Base-by-base conservation (phyloP, 2,113 vertebrate genomes). In the Strix aluco region DNA sequence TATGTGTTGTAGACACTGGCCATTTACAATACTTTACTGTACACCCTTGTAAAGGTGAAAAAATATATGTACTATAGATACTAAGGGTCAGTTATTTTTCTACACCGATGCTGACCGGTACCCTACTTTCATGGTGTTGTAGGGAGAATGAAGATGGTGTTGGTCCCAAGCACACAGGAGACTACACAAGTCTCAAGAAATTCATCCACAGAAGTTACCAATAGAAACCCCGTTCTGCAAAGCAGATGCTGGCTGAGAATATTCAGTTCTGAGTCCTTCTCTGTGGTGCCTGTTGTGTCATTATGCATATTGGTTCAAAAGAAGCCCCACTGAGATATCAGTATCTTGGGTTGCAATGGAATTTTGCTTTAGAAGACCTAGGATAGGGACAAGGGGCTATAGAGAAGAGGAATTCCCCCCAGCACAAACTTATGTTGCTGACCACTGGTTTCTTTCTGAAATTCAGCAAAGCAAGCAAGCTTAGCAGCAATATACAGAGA, bases 61-160 rank as follows among this genome's bases (percentile, higher is more conserved):
- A 92, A 88, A 57, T 15, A 0, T 5, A 74, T 1, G 15, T 20
- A 38, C 42, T 42, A 11, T 21, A 30, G 16, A 40, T 25, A 15
- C 20, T 51, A 67, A 67, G 27, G n/a, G 14, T 34, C 63, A 49
- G 42, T 40, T 70, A 27, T 87, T 81, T 83, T 65, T n/a, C 49
- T 54, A 25, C n/a, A 46, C 15, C 5, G 1, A 22, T 0, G 1
- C 7, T 67, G 49, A 40, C 15, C 5, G 7, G 20, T 16, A 30
- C 23, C 30, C 14, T 30, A 11, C 14, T 46, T 46, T 10, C 52
- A 42, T 34, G 30, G 32, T 15, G 19, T 3, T 58, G 42, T 22
- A 72, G 46, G 42, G 5, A 52, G 12, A 42, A 74, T 3, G 26
- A 38, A 51, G 78, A 36, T 3, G 2, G 16, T 4, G n/a, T 34